These are phyloP conservation scores for Gallirallus australis DNA, from an alignment of 2,797 vertebrate species.

Conservation along the genomic window DNA sequence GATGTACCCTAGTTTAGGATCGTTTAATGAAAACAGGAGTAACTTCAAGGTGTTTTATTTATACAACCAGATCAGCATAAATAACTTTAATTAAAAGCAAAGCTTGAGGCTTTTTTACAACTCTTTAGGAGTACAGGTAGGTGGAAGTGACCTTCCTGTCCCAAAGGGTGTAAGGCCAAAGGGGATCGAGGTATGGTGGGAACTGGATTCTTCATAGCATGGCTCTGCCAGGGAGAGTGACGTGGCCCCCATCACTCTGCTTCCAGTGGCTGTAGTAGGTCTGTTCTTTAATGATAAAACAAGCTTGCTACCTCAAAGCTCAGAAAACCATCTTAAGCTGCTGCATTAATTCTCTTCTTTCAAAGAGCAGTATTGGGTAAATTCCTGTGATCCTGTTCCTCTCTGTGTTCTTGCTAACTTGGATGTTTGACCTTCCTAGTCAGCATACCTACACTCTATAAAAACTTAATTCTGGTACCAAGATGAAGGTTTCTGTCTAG, in stretches of 20 bases:
- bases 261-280: neutral
- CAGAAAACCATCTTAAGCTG: neutral
- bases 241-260: accelerated
- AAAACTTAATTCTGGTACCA: neutral
- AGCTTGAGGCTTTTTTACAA: neutral
- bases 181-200: neutral
- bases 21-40: neutral
- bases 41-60: neutral
- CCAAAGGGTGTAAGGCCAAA: neutral
- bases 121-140: neutral
- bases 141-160: neutral
- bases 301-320: neutral
- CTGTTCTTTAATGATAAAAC: neutral
- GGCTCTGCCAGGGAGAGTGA: neutral
- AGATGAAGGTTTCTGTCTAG: neutral
- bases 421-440: neutral
- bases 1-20: neutral
- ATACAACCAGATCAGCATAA: neutral
- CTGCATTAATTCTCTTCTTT: neutral
- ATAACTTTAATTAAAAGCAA: neutral
- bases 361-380: neutral
- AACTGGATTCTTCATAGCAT: accelerated
- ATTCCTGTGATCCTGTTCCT: neutral
- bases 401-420: neutral
- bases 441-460: neutral